Conservation (phyloP, 2,888 invertebrate species). For the Cryptocephalus primarius region DNA sequence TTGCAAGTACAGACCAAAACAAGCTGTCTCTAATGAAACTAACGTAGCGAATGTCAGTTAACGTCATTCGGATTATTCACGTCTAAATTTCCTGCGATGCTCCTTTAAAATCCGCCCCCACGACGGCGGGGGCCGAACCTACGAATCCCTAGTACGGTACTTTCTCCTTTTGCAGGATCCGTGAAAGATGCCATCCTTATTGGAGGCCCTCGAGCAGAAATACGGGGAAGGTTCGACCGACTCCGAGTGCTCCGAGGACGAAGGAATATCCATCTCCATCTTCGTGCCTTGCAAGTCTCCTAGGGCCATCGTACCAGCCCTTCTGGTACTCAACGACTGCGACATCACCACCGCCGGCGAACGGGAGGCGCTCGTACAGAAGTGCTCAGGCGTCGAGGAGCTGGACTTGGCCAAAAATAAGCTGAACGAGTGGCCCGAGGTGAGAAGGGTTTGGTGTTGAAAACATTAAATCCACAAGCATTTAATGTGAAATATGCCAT, state of each 20-base stretch:
- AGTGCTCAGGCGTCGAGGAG: conserved; percentile 85
- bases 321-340: conserved; percentile 82
- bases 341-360: conserved; percentile 85
- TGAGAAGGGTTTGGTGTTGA: conserved; percentile 28
- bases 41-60: no score
- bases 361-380: conserved; percentile 64
- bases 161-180: conserved; percentile 9
- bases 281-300: conserved; percentile 78
- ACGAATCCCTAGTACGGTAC: no score
- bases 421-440: conserved; percentile 81
- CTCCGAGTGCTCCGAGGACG: conserved; percentile 47
- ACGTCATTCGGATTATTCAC: no score
- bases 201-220: conserved; percentile 83
- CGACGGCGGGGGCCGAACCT: no score
- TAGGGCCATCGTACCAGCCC: conserved; percentile 63
- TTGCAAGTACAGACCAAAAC: no score
- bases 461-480: no score
- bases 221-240: conserved; percentile 52
- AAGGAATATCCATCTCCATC: conserved; percentile 68
- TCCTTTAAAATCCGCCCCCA: no score
- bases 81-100: no score
- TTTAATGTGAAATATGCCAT: no score
- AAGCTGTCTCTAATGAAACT: no score
- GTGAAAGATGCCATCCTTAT: conserved; percentile 68
- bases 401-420: conserved; percentile 90